A percentile compares a stretch with the other conserved stretches of the same genome.
Evolutionary conservation across 2,113 vertebrate genomes (phyloP).

Genomic region (Apteryx owenii): DNA sequence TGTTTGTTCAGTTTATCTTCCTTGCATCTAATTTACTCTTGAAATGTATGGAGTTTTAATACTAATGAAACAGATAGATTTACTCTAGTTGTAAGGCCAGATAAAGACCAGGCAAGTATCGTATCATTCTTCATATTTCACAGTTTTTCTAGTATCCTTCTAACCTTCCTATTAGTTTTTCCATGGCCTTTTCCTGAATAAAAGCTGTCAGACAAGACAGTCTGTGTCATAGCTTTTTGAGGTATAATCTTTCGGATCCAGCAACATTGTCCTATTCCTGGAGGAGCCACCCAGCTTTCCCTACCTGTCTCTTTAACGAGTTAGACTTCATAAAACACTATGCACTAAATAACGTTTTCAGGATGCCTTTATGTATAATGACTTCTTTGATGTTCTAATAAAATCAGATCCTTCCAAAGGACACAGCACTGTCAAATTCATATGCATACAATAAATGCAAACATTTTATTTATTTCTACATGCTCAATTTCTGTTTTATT

Average conservation of each 20-base stretch:
- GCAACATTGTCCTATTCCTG: not conserved
- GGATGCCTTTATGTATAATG: constrained; percentile 1
- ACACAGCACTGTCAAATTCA: not conserved
- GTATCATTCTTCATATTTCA: not conserved
- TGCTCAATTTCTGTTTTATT: not conserved
- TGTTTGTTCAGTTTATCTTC: not conserved
- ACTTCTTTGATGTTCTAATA: not conserved
- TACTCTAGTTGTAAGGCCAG: not conserved
- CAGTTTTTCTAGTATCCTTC: not conserved
- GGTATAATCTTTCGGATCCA: not conserved
- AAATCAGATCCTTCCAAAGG: not conserved
- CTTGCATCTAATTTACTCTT: not conserved
- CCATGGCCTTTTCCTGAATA: not conserved
- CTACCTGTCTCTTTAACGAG: not conserved
- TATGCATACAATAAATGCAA: not conserved
- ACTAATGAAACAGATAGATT: not conserved
- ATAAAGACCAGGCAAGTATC: not conserved
- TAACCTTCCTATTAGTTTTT: not conserved
- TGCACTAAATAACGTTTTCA: not conserved
- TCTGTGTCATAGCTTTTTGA: not conserved
- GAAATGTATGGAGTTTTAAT: not conserved
- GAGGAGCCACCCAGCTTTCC: not conserved
- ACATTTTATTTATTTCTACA: not conserved
- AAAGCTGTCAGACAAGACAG: not conserved
- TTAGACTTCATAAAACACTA: not conserved